Percentiles rank a stretch among this genome's conserved stretches.
Evolutionary conservation across 2,888 invertebrate genomes (phyloP).

Genomic region (Macrostomum cliftonense): DNA sequence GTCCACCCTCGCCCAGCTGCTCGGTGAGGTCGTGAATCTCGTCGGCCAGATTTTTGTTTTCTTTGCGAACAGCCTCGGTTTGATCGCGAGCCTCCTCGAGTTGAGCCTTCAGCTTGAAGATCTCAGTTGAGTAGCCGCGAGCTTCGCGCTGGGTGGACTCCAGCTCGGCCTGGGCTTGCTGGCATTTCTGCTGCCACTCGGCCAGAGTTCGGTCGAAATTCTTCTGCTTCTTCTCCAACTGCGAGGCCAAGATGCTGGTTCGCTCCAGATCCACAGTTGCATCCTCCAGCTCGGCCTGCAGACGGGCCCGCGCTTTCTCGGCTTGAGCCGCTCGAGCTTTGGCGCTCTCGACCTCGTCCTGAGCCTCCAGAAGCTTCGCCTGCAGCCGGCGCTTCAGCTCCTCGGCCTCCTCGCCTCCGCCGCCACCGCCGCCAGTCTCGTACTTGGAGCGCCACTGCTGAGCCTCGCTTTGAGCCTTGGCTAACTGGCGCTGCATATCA

Average conservation of each 20-base stretch:
- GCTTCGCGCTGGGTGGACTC: slow-evolving; percentile 98
- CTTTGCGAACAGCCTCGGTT: slow-evolving; percentile 86
- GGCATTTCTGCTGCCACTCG: slow-evolving; percentile 89
- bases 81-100: slow-evolving; percentile 93
- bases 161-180: slow-evolving; percentile 47
- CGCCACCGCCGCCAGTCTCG: slow-evolving; percentile 53
- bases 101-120: slow-evolving; percentile 90
- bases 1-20: slow-evolving; percentile 97
- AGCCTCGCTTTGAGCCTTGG: slow-evolving; percentile 91
- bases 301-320: slow-evolving; percentile 90
- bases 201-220: slow-evolving; percentile 98
- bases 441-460: slow-evolving; percentile 95
- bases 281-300: slow-evolving; percentile 91
- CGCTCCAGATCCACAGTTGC: slow-evolving; percentile 88
- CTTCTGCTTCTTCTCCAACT: slow-evolving; percentile 98
- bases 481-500: slow-evolving; percentile 91
- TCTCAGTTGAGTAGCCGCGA: slow-evolving; percentile 95
- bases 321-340: slow-evolving; percentile 9
- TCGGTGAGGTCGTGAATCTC: slow-evolving; percentile 98
- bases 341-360: slow-evolving; percentile 55
- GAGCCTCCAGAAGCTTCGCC: slow-evolving; percentile 85
- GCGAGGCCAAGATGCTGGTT: slow-evolving; percentile 52
- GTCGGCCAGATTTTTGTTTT: slow-evolving; percentile 91
- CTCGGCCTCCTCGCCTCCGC: slow-evolving; percentile 39
- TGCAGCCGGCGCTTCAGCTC: slow-evolving; percentile 51